Conservation (phyloP, 2,797 vertebrate genomes). For the Melanotaenia maccullochi region DNA sequence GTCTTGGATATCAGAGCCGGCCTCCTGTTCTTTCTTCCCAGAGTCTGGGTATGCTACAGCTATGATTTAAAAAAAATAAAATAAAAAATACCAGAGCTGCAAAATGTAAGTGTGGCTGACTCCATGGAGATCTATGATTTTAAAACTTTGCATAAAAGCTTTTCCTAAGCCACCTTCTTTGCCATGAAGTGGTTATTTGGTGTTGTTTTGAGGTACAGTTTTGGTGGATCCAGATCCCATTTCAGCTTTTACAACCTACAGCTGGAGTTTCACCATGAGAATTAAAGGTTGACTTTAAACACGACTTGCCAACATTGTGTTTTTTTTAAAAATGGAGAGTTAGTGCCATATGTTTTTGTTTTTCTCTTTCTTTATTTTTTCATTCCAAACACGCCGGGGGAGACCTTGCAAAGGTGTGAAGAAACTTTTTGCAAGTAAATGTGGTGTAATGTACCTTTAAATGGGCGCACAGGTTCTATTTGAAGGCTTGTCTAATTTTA, state of each 20-base stretch:
- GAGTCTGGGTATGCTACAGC: constrained; percentile 50
- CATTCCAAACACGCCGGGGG: constrained; percentile 47
- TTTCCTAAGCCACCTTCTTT: constrained; percentile 18
- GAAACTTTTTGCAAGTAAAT: constrained; percentile 32
- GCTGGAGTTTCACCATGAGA: constrained; percentile 40
- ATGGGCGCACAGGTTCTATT: constrained; percentile 53
- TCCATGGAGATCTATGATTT: constrained; percentile 16
- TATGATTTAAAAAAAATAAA: constrained; percentile 31
- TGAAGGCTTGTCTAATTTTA: constrained; percentile 62
- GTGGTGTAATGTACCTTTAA: constrained; percentile 66
- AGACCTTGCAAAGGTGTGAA: constrained; percentile 9
- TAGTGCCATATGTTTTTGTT: constrained; percentile 39
- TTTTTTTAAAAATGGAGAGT: constrained; percentile 39
- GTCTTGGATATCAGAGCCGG: constrained; percentile 60
- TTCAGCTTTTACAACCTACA: constrained; percentile 27
- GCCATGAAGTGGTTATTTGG: neutral
- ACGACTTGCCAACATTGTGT: constrained; percentile 35
- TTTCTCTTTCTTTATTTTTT: constrained; percentile 4
- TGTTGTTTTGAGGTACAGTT: neutral
- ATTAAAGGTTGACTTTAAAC: constrained; percentile 52
- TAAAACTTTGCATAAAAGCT: constrained; percentile 10
- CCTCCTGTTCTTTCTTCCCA: constrained; percentile 25
- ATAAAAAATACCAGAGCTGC: constrained; percentile 20
- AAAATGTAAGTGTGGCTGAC: constrained; percentile 21
- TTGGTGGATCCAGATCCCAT: neutral